Evolutionary conservation across 1,140 invertebrate species (phyloP), one percentile per base, ranked within the genome.

Genomic region (Dreissena polymorpha): DNA sequence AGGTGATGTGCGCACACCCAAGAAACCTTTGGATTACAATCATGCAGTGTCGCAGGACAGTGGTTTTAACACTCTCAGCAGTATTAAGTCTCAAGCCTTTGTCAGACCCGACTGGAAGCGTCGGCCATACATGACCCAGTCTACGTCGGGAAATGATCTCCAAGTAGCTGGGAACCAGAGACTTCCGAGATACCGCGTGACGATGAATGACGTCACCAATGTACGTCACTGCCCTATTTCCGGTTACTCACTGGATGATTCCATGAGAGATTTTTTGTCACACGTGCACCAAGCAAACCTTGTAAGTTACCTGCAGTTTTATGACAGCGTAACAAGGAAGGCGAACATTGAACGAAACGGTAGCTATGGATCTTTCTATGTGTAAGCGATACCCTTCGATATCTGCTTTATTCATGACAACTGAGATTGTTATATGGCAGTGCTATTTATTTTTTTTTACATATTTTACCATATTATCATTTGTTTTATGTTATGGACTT

Each of bases 221-320:
- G 71, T 55, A 50, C 55, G 68, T 14, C 57, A 80, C n/a, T 63
- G 71, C 23, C 21, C 27, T 12, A 70, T 72, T 60, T 25, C 16
- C n/a, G 78, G 78, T 23, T 3, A 50, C 50, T 60, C 78, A 21
- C 57, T 80, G 10, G 78, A 80, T 25, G 78, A 80, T 65, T 80
- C 78, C 12, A 80, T 80, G 78, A 71, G 78, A 63, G 78, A 80
- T 60, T 80, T 80, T 50, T 51, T 80, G 57, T 68, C 78, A 23
- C 71, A 72, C 27, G 78, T 80, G 10, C 55, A 80, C 67, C 71
- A 65, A 64, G 78, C 71, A 51, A 80, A 80, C 65, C 65, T 80
- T 0, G 68, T 49, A 13, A 51, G 68, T 13, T 71, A 64, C 27
- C 53, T 80, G 39, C 57, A 72, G 55, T 80, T 80, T 49, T 80